Evolutionary conservation across 2,888 invertebrate genomes (phyloP), one percentile per base, ranked within the genome.

Genomic region (Holacanthella duospinosa): DNA sequence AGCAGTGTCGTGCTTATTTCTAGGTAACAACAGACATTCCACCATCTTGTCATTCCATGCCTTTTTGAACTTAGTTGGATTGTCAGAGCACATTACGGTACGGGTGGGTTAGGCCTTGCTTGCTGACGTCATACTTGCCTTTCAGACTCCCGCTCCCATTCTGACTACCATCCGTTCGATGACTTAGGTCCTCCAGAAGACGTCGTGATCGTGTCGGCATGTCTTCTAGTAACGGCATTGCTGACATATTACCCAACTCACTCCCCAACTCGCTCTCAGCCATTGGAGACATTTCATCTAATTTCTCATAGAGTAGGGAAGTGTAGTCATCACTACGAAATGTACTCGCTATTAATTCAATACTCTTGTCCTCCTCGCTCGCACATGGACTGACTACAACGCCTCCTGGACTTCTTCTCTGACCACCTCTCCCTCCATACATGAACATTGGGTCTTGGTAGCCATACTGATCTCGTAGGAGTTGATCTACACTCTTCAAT

Each of bases 141-240:
- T 73, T 71, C 54, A 73, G 64, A 54, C 59, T 61, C 27, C 60
- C 55, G 3, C 25, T 12, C 3, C 12, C 9, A 24, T 24, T n/a
- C 2, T 21, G 16, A 26, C 43, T 43, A 2, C 63, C 63, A 6
- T 60, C 63, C 16, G 44, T 24, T 21, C 55, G 36, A 9, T 29
- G 25, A 4, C 57, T 53, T 64, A 80, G 74, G 72, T 79, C 78
- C 73, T 80, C 79, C 55, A 80, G 75, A 55, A 80, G 74, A 71
- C 80, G 80, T 65, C 82, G 75, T 28, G 82, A 82, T 61, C 80
- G 76, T 53, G 80, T 80, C 44, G 81, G 81, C 77, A 82, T 81
- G 74, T 82, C 82, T 55, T 80, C 81, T 64, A 82, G 77, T 55
- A 82, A 75, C 24, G 82, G 82, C 82, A 82, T 82, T 24, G 82